Evolutionary conservation across 2,888 invertebrate genomes (phyloP).

Genomic region (Leptarthrus brevirostris): DNA sequence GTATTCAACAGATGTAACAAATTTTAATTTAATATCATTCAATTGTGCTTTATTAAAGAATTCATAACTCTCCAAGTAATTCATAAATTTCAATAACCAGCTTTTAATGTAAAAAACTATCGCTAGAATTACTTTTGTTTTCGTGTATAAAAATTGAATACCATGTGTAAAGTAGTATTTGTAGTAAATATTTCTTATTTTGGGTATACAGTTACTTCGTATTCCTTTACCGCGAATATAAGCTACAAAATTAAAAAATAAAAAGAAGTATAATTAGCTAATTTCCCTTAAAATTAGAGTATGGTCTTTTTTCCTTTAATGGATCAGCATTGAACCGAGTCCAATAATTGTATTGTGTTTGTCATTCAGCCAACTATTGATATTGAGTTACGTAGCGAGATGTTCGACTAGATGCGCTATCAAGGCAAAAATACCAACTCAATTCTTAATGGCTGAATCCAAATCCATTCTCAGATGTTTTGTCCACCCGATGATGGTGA

Average conservation of each 20-base stretch:
- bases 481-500: constrained; percentile 49
- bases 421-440: constrained; percentile 43
- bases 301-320: constrained; percentile 37
- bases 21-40: constrained; percentile 16
- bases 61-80: constrained; percentile 15
- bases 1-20: constrained; percentile 11
- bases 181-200: constrained; percentile 14
- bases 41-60: constrained; percentile 25
- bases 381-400: constrained; percentile 32
- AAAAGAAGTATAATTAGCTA: constrained; percentile 32
- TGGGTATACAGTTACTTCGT: constrained; percentile 20
- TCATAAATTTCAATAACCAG: background rate
- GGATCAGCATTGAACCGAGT: constrained; percentile 5
- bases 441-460: constrained; percentile 51
- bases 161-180: constrained; percentile 45
- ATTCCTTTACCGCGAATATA: constrained; percentile 2
- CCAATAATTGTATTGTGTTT: constrained; percentile 9
- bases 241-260: constrained; percentile 17
- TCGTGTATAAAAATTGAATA: constrained; percentile 46
- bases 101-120: constrained; percentile 45
- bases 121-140: constrained; percentile 34
- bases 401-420: background rate
- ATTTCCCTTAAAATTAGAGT: constrained; percentile 25
- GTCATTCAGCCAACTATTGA: constrained; percentile 33
- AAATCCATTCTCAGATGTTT: constrained; percentile 56